phyloP scores from a whole-genome alignment of 2,797 vertebrate species.

The Hippoglossus hippoglossus region DNA sequence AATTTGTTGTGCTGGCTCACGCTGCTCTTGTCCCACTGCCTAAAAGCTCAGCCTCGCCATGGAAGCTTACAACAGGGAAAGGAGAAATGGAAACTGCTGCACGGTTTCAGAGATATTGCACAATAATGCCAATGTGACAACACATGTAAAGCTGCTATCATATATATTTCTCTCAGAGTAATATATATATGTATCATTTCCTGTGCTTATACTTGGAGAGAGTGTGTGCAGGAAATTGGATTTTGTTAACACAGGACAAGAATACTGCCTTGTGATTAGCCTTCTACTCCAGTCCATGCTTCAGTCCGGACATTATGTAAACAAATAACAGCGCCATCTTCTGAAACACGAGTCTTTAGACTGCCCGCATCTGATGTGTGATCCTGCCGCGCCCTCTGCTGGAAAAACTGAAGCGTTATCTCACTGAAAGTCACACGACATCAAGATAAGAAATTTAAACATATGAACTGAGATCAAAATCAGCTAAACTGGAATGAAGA shows the following conservation, averaged over 20 bases:
- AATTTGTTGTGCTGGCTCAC: constrained; percentile 37
- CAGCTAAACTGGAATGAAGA: background rate
- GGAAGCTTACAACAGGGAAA: constrained; percentile 2
- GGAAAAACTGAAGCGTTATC: constrained; percentile 12
- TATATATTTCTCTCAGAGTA: background rate
- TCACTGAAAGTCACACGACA: background rate
- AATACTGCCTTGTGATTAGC: constrained; percentile 11
- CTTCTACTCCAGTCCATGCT: constrained; percentile 20
- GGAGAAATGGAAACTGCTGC: constrained; percentile 17
- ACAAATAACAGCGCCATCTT: constrained; percentile 69
- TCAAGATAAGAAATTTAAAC: background rate
- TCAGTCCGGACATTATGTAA: constrained; percentile 36
- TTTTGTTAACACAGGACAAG: background rate
- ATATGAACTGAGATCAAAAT: background rate
- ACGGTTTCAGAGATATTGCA: background rate
- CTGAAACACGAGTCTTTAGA: constrained; percentile 9
- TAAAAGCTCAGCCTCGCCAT: background rate
- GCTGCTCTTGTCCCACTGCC: constrained; percentile 5
- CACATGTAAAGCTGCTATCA: background rate
- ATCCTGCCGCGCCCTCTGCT: constrained; percentile 53
- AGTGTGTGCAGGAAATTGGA: background rate
- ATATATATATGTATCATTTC: background rate
- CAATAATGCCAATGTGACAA: background rate
- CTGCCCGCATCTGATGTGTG: background rate
- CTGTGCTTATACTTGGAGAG: background rate